These are phyloP conservation scores for Melangyna quadrimaculata DNA, from an alignment of 2,888 invertebrate species.

Conservation along the genomic window DNA sequence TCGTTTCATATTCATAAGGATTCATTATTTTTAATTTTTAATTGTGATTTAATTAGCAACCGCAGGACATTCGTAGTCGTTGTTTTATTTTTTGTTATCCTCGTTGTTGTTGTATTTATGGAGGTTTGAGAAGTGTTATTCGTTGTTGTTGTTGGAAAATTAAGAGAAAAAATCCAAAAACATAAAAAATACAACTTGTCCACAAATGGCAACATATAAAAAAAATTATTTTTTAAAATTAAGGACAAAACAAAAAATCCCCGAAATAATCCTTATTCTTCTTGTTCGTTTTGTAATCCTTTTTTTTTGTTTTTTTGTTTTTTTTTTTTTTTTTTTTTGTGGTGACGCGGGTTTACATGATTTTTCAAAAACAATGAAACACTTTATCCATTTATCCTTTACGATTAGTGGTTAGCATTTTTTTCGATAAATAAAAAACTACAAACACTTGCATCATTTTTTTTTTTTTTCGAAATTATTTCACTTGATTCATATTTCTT, in stretches of 20 bases:
- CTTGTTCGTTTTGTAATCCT: constrained; percentile 31
- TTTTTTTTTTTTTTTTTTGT: background rate
- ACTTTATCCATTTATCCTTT: constrained; percentile 43
- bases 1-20: constrained; percentile 81
- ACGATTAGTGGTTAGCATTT: constrained; percentile 52
- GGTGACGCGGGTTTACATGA: constrained; percentile 7
- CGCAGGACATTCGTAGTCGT: constrained; percentile 80
- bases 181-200: constrained; percentile 66
- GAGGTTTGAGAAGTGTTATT: background rate
- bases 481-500: constrained; percentile 28
- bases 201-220: constrained; percentile 67
- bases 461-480: background rate
- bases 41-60: constrained; percentile 77
- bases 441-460: constrained; percentile 1
- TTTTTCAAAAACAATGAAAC: constrained; percentile 6
- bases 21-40: constrained; percentile 76
- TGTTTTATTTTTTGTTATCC: constrained; percentile 20
- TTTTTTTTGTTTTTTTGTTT: background rate
- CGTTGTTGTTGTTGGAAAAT: constrained; percentile 64
- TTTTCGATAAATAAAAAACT: background rate
- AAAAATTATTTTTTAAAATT: constrained; percentile 50
- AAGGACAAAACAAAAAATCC: constrained; percentile 32
- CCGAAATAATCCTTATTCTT: constrained; percentile 37
- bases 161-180: constrained; percentile 69
- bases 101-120: background rate